These are phyloP conservation scores for Eudyptes chrysolophus DNA, from an alignment of 2,113 vertebrate species.

Conservation along the genomic window DNA sequence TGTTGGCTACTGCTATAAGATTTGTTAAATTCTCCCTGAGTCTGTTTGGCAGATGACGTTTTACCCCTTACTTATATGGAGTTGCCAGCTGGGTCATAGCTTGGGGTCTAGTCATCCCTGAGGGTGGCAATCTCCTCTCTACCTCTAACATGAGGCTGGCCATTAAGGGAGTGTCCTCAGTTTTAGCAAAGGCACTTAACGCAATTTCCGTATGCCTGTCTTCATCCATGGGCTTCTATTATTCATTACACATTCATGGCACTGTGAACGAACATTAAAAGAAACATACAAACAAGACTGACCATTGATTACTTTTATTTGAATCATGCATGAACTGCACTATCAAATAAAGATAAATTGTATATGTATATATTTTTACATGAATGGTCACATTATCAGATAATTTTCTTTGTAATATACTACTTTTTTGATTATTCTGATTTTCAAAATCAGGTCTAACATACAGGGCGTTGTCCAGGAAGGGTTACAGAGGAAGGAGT, in stretches of 20 bases:
- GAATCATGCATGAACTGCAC: not conserved
- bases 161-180: not conserved
- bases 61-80: not conserved
- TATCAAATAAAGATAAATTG: not conserved
- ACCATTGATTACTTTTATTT: not conserved
- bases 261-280: not conserved
- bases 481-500: not conserved
- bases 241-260: not conserved
- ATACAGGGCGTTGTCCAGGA: not conserved
- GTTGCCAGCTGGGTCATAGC: not conserved
- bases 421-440: not conserved
- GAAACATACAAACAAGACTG: not conserved
- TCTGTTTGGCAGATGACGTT: not conserved
- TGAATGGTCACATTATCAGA: not conserved
- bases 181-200: not conserved
- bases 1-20: not conserved
- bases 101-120: not conserved
- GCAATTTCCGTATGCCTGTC: not conserved
- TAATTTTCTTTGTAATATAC: not conserved
- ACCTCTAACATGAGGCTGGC: not conserved
- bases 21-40: not conserved
- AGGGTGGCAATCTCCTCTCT: not conserved
- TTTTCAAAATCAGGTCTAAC: not conserved
- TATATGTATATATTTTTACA: not conserved
- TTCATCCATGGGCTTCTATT: not conserved